Percentiles rank a stretch among this genome's conserved stretches.
phyloP scores from a whole-genome alignment of 2,797 vertebrate species.

The Anolis apletophallus region DNA sequence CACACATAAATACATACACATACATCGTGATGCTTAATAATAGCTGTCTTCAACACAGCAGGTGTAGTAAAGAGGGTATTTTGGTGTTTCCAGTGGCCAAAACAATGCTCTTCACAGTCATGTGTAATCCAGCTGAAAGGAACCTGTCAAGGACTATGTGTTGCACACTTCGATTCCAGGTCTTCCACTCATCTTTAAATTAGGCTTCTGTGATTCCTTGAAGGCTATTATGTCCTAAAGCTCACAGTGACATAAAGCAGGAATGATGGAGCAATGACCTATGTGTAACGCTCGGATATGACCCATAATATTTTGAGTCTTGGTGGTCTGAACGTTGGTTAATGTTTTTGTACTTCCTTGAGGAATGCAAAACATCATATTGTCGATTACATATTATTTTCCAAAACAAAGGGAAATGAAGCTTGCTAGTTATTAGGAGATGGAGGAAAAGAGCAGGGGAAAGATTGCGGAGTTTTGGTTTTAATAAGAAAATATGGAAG shows the following conservation, averaged over 20 bases:
- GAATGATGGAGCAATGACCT: conserved; percentile 69
- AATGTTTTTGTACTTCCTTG: conserved; percentile 64
- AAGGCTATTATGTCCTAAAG: conserved; percentile 71
- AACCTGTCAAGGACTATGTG: conserved; percentile 64
- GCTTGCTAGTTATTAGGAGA: conserved; percentile 65
- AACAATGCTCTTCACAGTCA: conserved; percentile 54
- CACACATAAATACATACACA: background rate
- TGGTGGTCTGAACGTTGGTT: conserved; percentile 54
- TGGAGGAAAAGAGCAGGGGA: background rate
- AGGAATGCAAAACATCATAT: conserved; percentile 37
- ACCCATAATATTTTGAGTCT: conserved; percentile 73
- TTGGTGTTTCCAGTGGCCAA: conserved; percentile 49
- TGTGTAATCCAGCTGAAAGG: conserved; percentile 70
- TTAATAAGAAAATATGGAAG: conserved; percentile 40
- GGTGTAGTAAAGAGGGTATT: background rate
- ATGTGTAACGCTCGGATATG: conserved; percentile 58
- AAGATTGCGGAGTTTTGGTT: conserved; percentile 47
- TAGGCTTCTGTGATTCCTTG: conserved; percentile 57
- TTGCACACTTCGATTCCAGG: conserved; percentile 69
- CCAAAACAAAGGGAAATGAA: conserved; percentile 54
- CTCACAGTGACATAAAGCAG: conserved; percentile 69
- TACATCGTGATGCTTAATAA: background rate
- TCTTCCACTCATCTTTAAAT: conserved; percentile 68
- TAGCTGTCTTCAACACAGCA: background rate
- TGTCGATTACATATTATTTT: conserved; percentile 58